These are phyloP conservation scores for Polyodon spathula DNA, from an alignment of 2,113 vertebrate genomes.

Conservation along the genomic window DNA sequence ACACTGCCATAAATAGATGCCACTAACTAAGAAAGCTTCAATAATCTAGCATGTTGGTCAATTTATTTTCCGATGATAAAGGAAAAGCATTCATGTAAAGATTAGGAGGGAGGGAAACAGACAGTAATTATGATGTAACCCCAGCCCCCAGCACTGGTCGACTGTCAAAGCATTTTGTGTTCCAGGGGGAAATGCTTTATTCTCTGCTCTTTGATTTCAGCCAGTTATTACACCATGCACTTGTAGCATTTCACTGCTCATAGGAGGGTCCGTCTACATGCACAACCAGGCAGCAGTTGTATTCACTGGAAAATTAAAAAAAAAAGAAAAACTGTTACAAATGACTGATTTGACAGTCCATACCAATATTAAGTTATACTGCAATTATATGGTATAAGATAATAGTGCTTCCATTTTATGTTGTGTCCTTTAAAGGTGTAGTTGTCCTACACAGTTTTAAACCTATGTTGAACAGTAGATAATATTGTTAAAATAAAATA, in stretches of 20 bases:
- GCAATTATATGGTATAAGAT: too few relatives aligned
- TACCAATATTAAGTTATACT: too few relatives aligned
- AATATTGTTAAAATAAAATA: too few relatives aligned
- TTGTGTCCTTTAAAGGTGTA: too few relatives aligned
- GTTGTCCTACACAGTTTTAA: too few relatives aligned
- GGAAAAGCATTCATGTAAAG: neutral
- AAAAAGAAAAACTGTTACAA: too few relatives aligned
- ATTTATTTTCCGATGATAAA: neutral
- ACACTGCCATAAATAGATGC: too few relatives aligned
- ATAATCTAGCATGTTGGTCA: neutral
- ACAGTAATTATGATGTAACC: neutral
- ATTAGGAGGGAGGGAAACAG: neutral
- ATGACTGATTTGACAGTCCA: too few relatives aligned
- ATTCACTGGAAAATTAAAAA: too few relatives aligned
- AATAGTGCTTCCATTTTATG: too few relatives aligned
- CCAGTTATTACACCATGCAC: neutral
- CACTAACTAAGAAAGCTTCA: neutral
- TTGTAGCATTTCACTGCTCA: neutral
- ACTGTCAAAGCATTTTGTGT: neutral
- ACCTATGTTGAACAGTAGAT: too few relatives aligned
- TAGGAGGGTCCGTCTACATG: neutral
- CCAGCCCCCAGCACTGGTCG: neutral
- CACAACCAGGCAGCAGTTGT: too few relatives aligned
- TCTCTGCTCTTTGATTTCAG: constrained; percentile 8
- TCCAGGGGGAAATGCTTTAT: neutral